A percentile compares a stretch with the other conserved stretches of the same genome.
These are phyloP conservation scores for Hydropsyche tenuis DNA, from an alignment of 1,140 invertebrate genomes.

Conservation along the genomic window DNA sequence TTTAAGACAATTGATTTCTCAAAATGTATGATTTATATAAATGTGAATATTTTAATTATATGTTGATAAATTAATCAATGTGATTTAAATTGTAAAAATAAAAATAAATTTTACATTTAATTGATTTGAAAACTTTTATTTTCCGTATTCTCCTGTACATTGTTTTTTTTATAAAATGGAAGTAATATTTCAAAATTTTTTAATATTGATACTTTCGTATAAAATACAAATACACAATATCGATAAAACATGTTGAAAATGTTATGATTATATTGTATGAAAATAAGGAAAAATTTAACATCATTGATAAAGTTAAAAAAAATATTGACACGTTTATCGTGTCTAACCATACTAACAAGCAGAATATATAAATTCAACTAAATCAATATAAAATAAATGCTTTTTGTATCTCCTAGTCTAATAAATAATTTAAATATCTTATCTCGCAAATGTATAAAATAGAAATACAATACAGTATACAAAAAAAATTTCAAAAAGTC, in stretches of 20 bases:
- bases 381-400: no score
- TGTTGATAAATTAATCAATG: constrained; percentile 62
- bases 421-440: not conserved
- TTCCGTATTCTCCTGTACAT: no score
- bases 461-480: not conserved
- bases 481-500: no score
- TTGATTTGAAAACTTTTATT: constrained; percentile 10
- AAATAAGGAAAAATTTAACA: no score
- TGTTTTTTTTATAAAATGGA: no score
- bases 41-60: constrained; percentile 66
- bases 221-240: not conserved
- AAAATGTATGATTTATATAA: constrained; percentile 50
- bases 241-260: not conserved
- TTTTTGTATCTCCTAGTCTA: not conserved
- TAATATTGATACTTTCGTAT: not conserved
- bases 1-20: not conserved
- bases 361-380: no score
- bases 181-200: no score
- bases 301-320: no score
- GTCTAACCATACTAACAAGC: no score
- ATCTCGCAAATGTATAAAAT: not conserved
- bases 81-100: constrained; percentile 63
- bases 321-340: no score
- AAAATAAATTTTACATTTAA: constrained; percentile 66
- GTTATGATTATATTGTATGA: not conserved